Percentiles rank a stretch among this genome's conserved stretches.
Evolutionary conservation across 2,888 invertebrate species (phyloP).

Genomic region (Julus scanicus): DNA sequence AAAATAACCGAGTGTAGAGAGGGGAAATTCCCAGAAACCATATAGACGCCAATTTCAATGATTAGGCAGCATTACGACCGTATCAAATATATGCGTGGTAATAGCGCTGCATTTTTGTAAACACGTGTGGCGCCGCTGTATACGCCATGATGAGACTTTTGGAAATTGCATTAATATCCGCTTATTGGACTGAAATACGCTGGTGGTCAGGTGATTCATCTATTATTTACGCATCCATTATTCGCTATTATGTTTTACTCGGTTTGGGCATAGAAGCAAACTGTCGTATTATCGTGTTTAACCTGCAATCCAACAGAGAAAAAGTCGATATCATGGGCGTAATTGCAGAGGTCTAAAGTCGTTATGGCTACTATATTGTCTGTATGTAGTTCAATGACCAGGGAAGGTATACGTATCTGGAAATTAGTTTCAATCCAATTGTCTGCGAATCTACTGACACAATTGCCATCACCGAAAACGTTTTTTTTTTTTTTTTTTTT

Average conservation of each 20-base stretch:
- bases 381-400: slow-evolving; percentile 2
- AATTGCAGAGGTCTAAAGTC: slow-evolving; percentile 11
- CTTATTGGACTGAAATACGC: not conserved
- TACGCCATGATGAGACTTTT: slow-evolving; percentile 5
- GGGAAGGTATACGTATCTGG: not conserved
- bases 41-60: slow-evolving; percentile 29
- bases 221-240: slow-evolving; percentile 14
- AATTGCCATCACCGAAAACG: not conserved
- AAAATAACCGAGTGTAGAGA: not conserved
- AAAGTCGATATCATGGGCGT: slow-evolving; percentile 1
- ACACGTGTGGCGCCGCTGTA: slow-evolving; percentile 1
- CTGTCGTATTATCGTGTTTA: slow-evolving; percentile 15
- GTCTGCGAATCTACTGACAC: not conserved
- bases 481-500: too few relatives aligned
- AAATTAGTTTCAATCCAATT: slow-evolving; percentile 21
- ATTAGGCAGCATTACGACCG: slow-evolving; percentile 19
- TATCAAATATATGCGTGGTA: not conserved
- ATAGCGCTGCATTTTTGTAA: not conserved
- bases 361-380: not conserved
- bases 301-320: not conserved
- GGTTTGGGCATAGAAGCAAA: not conserved
- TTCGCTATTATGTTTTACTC: slow-evolving; percentile 29
- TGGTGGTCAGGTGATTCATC: slow-evolving; percentile 8
- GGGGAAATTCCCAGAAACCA: slow-evolving; percentile 19
- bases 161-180: not conserved